A percentile compares a stretch with the other conserved stretches of the same genome.
phyloP scores from a whole-genome alignment of 1,140 invertebrate genomes.

The Mya arenaria region DNA sequence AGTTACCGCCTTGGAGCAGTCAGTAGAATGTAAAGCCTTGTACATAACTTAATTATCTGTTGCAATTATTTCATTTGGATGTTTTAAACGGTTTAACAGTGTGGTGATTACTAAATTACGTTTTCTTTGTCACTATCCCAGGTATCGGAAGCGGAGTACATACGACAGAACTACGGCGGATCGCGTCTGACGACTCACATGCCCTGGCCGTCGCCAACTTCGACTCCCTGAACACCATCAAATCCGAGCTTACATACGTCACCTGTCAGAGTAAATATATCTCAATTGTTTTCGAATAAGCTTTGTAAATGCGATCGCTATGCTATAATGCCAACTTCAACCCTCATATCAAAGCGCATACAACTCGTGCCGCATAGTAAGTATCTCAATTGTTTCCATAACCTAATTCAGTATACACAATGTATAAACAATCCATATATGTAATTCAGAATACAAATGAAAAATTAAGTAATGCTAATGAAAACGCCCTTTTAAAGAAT shows the following conservation, averaged over 20 bases:
- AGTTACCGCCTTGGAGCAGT: neutral
- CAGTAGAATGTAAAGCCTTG: neutral
- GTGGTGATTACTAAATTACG: neutral
- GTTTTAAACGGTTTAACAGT: neutral
- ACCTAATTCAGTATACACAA: no score
- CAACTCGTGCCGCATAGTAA: no score
- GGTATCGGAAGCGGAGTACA: constrained; percentile 39
- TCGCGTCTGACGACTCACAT: constrained; percentile 62
- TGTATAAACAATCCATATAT: no score
- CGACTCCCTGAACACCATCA: constrained; percentile 59
- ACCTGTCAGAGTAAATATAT: constrained; percentile 60
- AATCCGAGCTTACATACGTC: constrained; percentile 60
- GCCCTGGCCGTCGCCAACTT: constrained; percentile 62
- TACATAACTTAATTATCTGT: neutral
- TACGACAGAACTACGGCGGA: constrained; percentile 55
- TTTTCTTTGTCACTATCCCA: neutral
- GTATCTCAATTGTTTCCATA: constrained; percentile 42
- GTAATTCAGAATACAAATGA: no score
- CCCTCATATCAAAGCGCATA: no score
- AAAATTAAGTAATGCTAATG: no score
- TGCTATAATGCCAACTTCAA: no score
- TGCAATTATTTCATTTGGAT: neutral
- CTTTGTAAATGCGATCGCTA: no score
- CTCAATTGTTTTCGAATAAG: no score
- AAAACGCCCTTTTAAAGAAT: no score